Base-by-base conservation (phyloP, 2,113 vertebrate genomes). In the Notechis scutatus region DNA sequence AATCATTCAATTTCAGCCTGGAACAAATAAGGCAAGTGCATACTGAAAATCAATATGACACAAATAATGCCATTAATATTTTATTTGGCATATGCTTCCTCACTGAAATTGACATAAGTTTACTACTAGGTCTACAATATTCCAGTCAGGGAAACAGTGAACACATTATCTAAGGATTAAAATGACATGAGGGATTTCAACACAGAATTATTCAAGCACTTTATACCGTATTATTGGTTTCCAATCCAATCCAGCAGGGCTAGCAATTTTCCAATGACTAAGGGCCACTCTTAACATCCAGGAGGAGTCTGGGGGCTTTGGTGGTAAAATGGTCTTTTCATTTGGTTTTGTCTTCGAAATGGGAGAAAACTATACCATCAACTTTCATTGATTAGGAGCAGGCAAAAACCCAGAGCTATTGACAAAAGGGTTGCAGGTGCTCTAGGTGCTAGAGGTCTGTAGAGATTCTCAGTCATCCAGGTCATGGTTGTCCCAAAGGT, bases 1-100 rank as follows among this genome's bases (percentile, higher is more conserved):
- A 89, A 55, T 91, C 50, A 74, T 89, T 56, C 85, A 57, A 85
- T 92, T 52, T 91, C 90, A 87, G 42, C 18, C 85, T 92, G 52
- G 45, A 57, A 59, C 87, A 81, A 45, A 26, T 45, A 88, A n/a
- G 18, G 10, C 2, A 23, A 29, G 1, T 55, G 89, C 87, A 56
- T 18, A 39, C 47, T 10, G 29, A 26, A 42, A 85, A 90, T 34
- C 42, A 57, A 34, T 10, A 55, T 90, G 42, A 92, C 39, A 74
- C 39, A 56, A 8, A 26, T 56, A 81, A 89, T 81, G 55, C 8
- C 24, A 89, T 55, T 56, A 89, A 81, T 89, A 89, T 92, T 81
- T 89, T 89, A 81, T 64, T 45, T 24, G 21, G 20, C 29, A 85
- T 20, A 92, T 59, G 89, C 89, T 81, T 92, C 5, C 5, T 52